phyloP scores from a whole-genome alignment of 2,797 vertebrate genomes.

The Nasua narica region DNA sequence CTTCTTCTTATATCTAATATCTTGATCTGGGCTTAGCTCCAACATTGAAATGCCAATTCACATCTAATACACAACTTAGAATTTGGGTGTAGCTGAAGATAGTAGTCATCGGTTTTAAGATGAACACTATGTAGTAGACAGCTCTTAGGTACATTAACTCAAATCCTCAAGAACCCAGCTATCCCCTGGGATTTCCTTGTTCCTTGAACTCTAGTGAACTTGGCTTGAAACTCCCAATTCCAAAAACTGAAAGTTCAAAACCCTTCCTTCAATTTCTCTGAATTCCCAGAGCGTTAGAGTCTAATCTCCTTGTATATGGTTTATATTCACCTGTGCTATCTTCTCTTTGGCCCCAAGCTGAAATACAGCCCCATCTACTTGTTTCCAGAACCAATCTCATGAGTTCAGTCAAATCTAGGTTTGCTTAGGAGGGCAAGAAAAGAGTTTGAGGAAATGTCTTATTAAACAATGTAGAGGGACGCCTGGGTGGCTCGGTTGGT shows the following conservation, averaged over 20 bases:
- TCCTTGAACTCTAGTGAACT: background rate
- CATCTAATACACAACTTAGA: background rate
- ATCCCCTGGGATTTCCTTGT: background rate
- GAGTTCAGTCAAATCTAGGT: background rate
- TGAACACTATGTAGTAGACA: background rate
- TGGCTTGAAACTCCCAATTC: constrained; percentile 15
- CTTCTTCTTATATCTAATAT: background rate
- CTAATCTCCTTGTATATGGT: background rate
- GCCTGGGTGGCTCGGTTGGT: too few species aligned
- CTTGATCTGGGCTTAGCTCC: background rate
- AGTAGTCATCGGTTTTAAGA: background rate
- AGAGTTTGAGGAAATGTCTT: background rate
- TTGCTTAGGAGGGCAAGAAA: too few species aligned
- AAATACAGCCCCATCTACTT: background rate
- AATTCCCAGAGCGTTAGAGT: background rate
- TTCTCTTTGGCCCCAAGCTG: background rate
- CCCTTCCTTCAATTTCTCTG: background rate
- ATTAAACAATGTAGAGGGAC: background rate
- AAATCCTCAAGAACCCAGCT: background rate
- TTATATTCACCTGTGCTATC: background rate
- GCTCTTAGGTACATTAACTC: background rate
- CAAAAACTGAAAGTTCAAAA: constrained; percentile 37
- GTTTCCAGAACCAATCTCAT: background rate
- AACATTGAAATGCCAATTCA: background rate
- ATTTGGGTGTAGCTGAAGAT: background rate